Evolutionary conservation across 2,113 vertebrate genomes (phyloP).

Genomic region (Leiothrix lutea): DNA sequence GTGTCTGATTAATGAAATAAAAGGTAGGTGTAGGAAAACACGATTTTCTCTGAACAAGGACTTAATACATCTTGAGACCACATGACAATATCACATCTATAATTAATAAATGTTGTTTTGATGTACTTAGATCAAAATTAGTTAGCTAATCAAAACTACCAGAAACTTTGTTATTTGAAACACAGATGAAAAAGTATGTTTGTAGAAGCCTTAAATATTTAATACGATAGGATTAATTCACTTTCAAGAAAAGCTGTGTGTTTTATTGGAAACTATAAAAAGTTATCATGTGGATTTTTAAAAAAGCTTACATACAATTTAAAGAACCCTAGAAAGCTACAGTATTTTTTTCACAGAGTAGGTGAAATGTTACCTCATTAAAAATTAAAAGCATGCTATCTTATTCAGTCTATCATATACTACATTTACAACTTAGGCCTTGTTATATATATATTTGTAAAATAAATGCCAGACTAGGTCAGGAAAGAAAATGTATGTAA

Average conservation of each 20-base stretch:
- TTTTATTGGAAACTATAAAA: neutral
- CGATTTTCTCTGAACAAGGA: neutral
- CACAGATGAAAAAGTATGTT: neutral
- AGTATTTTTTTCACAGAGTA: neutral
- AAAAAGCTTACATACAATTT: neutral
- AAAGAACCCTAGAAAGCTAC: neutral
- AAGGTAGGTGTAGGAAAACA: neutral
- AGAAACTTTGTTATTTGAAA: neutral
- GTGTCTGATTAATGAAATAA: conserved; percentile 31
- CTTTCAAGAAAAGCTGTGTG: neutral
- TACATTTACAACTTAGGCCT: neutral
- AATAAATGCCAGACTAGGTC: neutral
- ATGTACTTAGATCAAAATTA: neutral
- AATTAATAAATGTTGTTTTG: conserved; percentile 1
- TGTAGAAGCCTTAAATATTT: neutral
- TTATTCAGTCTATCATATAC: neutral
- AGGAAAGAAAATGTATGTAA: neutral
- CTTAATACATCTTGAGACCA: neutral
- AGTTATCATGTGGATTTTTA: neutral
- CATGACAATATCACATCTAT: neutral
- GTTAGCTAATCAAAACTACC: neutral
- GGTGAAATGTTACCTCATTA: neutral
- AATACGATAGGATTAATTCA: neutral
- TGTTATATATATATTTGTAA: neutral
- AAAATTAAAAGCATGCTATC: neutral